Percentiles rank a stretch among this genome's conserved stretches.
Evolutionary conservation across 2,797 vertebrate genomes (phyloP).

Genomic region (Hippopotamyrus pictus): DNA sequence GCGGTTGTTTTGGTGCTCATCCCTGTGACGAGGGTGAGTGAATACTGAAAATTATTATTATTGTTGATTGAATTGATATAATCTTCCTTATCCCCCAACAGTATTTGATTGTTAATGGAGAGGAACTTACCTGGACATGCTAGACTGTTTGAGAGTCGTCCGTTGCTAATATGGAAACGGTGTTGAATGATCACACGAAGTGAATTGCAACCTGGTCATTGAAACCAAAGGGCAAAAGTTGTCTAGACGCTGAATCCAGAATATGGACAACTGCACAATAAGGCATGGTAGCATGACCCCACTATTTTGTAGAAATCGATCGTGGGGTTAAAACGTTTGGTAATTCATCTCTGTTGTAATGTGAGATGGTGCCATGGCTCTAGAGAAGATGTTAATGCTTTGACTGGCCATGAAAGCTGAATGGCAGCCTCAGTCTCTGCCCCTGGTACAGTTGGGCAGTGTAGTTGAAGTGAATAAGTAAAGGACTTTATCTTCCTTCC

Average conservation of each 20-base stretch:
- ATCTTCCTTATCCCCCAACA: not conserved
- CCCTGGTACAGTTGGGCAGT: not conserved
- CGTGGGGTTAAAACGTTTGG: not conserved
- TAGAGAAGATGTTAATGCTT: not conserved
- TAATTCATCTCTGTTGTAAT: not conserved
- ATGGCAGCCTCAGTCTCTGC: not conserved
- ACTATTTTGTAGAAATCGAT: not conserved
- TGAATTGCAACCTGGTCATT: not conserved
- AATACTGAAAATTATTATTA: not conserved
- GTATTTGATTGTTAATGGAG: not conserved
- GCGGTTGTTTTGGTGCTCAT: not conserved
- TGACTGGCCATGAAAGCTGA: not conserved
- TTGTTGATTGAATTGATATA: not conserved
- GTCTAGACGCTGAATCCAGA: no score
- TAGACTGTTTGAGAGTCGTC: not conserved
- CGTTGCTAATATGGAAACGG: not conserved
- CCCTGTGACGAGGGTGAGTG: not conserved
- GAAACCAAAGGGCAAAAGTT: not conserved
- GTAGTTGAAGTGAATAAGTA: not conserved
- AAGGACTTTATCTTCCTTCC: not conserved
- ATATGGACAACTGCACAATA: not conserved
- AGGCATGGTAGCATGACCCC: not conserved
- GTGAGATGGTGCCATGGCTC: not conserved
- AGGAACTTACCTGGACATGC: not conserved
- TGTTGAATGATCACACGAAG: not conserved